phyloP scores from a whole-genome alignment of 2,113 vertebrate species.

The Hypomesus transpacificus region DNA sequence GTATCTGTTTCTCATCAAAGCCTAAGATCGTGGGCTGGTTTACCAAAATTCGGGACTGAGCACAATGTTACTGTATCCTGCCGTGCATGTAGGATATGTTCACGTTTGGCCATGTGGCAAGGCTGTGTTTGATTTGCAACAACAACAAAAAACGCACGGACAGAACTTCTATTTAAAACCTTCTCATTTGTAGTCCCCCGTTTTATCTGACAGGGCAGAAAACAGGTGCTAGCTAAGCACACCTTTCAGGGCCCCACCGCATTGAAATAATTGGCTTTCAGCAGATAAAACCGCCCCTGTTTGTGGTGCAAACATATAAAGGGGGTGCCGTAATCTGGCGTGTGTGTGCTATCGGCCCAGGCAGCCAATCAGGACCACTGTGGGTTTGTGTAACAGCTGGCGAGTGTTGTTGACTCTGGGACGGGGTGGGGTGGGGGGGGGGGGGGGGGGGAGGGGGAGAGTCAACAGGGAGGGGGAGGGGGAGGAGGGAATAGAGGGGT shows the following conservation, averaged over 20 bases:
- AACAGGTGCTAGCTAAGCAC: constrained; percentile 36
- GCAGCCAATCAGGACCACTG: constrained; percentile 31
- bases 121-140: neutral
- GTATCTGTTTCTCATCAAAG: constrained; percentile 14
- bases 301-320: constrained; percentile 48
- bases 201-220: constrained; percentile 35
- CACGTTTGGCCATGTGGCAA: neutral
- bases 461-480: constrained; percentile 2
- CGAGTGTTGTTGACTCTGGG: constrained; percentile 57
- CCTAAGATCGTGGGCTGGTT: neutral
- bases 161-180: constrained; percentile 5
- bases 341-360: constrained; percentile 37
- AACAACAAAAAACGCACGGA: neutral
- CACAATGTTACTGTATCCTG: neutral
- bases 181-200: neutral
- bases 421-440: neutral
- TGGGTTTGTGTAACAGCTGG: constrained; percentile 63
- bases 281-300: constrained; percentile 37
- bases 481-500: neutral
- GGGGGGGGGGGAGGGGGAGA: neutral
- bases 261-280: constrained; percentile 39
- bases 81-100: neutral
- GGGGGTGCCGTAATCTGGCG: constrained; percentile 46
- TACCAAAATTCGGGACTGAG: neutral
- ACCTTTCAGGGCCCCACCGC: constrained; percentile 30